A percentile compares a stretch with the other conserved stretches of the same genome.
Conservation (phyloP, 2,113 vertebrate genomes). For the Anguilla rostrata region DNA sequence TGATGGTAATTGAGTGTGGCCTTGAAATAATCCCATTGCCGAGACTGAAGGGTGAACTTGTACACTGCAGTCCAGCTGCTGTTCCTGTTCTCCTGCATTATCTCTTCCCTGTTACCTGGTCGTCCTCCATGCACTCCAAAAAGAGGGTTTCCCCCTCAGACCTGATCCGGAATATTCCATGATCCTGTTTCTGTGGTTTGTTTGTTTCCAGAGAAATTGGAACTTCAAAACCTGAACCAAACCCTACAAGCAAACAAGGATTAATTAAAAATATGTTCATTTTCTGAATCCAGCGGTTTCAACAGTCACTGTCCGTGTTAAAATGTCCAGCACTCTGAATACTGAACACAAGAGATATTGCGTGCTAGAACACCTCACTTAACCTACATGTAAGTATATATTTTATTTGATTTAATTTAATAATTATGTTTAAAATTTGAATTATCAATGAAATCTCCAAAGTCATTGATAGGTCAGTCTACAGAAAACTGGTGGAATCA, state of each 20-base stretch:
- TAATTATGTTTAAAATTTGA: too few species aligned
- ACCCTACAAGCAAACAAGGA: slow-evolving; percentile 52
- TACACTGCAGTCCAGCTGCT: slow-evolving; percentile 55
- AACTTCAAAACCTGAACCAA: slow-evolving; percentile 46
- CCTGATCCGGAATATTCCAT: slow-evolving; percentile 60
- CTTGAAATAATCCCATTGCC: slow-evolving; percentile 57
- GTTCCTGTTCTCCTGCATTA: slow-evolving; percentile 17
- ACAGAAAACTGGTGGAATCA: too few species aligned
- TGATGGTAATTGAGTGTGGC: slow-evolving; percentile 74
- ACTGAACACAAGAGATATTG: too few species aligned
- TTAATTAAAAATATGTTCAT: too few species aligned
- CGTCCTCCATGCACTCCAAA: slow-evolving; percentile 50
- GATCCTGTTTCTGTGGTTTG: slow-evolving; percentile 57
- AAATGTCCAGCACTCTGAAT: too few species aligned
- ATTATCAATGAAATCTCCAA: too few species aligned
- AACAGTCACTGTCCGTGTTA: too few species aligned
- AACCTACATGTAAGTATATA: too few species aligned
- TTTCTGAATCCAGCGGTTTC: too few species aligned
- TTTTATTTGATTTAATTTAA: too few species aligned
- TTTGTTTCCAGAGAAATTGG: slow-evolving; percentile 65
- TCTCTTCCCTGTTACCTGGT: background rate
- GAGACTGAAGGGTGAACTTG: slow-evolving; percentile 68
- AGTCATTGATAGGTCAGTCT: too few species aligned
- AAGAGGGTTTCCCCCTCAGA: slow-evolving; percentile 28
- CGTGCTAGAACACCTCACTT: too few species aligned